Evolutionary conservation across 2,113 vertebrate genomes (phyloP), one percentile per base, ranked within the genome.

Genomic region (Epinephelus moara): DNA sequence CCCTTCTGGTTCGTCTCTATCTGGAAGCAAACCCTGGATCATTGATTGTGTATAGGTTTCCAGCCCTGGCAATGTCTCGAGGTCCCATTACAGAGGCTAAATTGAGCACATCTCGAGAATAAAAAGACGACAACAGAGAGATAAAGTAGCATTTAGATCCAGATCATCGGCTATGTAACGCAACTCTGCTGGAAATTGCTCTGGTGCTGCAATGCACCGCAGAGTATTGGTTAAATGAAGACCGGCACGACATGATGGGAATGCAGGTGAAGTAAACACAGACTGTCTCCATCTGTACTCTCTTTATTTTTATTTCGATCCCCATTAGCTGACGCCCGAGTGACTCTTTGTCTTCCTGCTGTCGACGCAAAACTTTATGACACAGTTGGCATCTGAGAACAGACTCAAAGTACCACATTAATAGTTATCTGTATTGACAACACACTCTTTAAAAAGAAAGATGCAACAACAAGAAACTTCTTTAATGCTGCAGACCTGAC

Each of bases 231-330:
- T 74, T 68, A 72, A 78, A 85, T 71, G 60, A 80, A 91, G 76
- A 73, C 68, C 2, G 18, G 78, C 78, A 82, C 78, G 50, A 74
- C 86, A 85, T 88, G 84, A 82, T 84, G 89, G 89, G 89, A 91
- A 76, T 61, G 60, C 27, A 78, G 89, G 56, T 67, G 72, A 55
- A 66, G 61, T 82, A 78, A 85, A 81, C 70, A 63, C n/a, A 50
- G 52, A 53, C 62, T 8, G 59, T 63, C n/a, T 63, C 63, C 23
- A 61, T 81, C 69, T 81, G 21, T n/a, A 18, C 59, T 66, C 61
- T 45, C 11, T 77, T 62, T 53, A 80, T 67, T 79, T 40, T 15
- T 0, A 6, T 70, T 87, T 85, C 19, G 21, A 78, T 79, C 37
- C 25, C 25, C 70, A 69, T 84, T 80, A 85, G 82, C 49, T 1